Base-by-base conservation (phyloP, 2,888 invertebrate genomes). In the Ectemnius cavifrons region DNA sequence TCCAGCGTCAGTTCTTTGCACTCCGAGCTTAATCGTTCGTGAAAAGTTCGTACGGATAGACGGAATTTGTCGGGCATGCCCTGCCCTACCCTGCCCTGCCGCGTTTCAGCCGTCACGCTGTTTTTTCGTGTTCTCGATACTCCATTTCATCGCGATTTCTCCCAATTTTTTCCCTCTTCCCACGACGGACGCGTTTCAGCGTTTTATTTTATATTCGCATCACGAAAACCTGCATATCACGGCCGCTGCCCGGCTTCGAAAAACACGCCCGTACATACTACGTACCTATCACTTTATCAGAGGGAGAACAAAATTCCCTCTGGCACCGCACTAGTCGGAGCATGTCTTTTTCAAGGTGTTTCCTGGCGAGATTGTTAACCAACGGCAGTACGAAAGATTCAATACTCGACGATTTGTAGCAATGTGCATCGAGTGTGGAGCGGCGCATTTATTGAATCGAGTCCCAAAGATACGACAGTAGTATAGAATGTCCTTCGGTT, bases 191-290 rank as follows among this genome's bases (percentile, higher is more conserved):
- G 49, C 52, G 64, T 59, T 64, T 49, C 60, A 47, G 56, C 46
- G 58, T 60, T 74, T 74, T 63, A 67, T 74, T 74, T 77, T 67
- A 74, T 66, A 71, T 68, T 56, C 57, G 46, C 49, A 57, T 57
- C 63, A 60, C 68, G 63, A 72, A 69, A 73, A 67, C 61, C 58
- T 56, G 49, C 76, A 57, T 70, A 71, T 73, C 62, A 57, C 52
- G 73, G 52, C 23, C 23, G 37, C 37, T 37, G 37, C 8, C 37
- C 11, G 60, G 66, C 65, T 72, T 77, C 64, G 67, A 59, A 69
- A 75, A 75, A 69, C 63, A 69, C 58, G 61, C 37, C 37, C 28
- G 14, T 52, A 14, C 23, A 23, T 23, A 14, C 65, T 45, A 23
- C 6, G 18, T 11, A 57, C 58, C 61, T 71, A 67, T 72, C 69